phyloP scores from a whole-genome alignment of 2,797 vertebrate species.

The Bovichtus variegatus region DNA sequence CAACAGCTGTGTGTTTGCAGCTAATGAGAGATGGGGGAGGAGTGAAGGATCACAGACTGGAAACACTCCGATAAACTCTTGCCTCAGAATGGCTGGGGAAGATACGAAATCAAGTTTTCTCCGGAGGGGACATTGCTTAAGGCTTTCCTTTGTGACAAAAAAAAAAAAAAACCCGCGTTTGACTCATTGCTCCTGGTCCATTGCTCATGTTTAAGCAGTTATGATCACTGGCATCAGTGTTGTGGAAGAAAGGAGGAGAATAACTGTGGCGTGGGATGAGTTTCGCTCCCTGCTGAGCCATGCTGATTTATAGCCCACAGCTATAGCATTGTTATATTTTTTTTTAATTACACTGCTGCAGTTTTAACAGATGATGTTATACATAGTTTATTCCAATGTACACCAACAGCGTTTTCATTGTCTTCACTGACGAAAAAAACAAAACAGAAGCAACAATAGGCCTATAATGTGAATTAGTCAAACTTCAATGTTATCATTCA shows the following conservation, averaged over 20 bases:
- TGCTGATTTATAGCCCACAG: conserved; percentile 69
- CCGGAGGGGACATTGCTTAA: conserved; percentile 75
- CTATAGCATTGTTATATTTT: conserved; percentile 49
- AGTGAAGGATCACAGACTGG: conserved; percentile 81
- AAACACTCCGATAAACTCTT: conserved; percentile 82
- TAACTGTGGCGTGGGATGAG: conserved; percentile 66
- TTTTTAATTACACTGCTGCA: conserved; percentile 53
- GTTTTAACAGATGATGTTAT: conserved; percentile 56
- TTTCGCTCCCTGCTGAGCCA: conserved; percentile 68
- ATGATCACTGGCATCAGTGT: conserved; percentile 70
- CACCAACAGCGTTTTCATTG: background rate
- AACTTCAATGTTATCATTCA: conserved; percentile 39
- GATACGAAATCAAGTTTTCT: conserved; percentile 78
- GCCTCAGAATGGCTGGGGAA: conserved; percentile 71
- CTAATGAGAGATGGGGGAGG: conserved; percentile 87
- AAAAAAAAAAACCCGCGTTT: conserved; percentile 45
- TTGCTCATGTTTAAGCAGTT: conserved; percentile 67
- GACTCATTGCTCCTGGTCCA: conserved; percentile 73
- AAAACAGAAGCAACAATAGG: background rate
- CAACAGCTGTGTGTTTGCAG: conserved; percentile 87
- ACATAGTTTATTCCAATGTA: conserved; percentile 33
- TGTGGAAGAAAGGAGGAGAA: conserved; percentile 62
- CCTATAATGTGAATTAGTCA: conserved; percentile 15
- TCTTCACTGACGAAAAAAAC: conserved; percentile 15
- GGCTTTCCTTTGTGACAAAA: conserved; percentile 75